Evolutionary conservation across 2,113 vertebrate species (phyloP), one percentile per base, ranked within the genome.

Genomic region (Macaca mulatta): DNA sequence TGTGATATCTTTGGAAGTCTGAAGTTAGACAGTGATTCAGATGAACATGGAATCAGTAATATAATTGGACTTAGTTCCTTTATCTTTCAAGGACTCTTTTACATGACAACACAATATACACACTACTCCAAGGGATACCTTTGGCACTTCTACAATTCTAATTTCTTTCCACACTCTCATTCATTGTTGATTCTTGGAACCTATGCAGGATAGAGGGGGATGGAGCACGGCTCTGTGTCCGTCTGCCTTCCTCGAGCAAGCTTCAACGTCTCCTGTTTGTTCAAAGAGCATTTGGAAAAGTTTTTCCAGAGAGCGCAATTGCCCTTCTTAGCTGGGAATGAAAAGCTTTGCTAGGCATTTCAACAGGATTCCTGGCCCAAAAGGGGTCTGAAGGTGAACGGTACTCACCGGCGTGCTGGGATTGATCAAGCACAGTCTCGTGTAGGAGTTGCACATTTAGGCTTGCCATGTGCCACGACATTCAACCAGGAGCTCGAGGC

Each of bases 51-150:
- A 96, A 96, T 94, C 82, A 82, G 96, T 96, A 97, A 98, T 97
- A 79, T 96, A 98, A 98, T 98, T 98, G 97, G 97, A 98, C 97
- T 98, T 97, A 0, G 38, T 93, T 98, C 25, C 97, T 98, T 99
- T 98, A 97, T 98, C 96, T 98, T 98, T 98, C 95, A 91, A 98
- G 98, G 94, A 89, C 97, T 98, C 93, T 98, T 99, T 98, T 99
- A 97, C 98, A 99, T 99, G 98, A 98, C 98, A 99, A 98, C 97
- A 92, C 98, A 98, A 97, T 84, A 89, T 96, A 97, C 69, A 97
- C 55, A 20, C 96, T 96, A 98, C 98, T 99, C 98, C 97, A 98
- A 98, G 98, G 98, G 98, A 98, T 98, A 98, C 98, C 98, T 98
- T 96, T 99, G 98, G 98, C 98, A 98, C 95, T 97, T 98, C 96